Evolutionary conservation across 2,888 invertebrate genomes (phyloP).

Genomic region (Anticlea derivata): DNA sequence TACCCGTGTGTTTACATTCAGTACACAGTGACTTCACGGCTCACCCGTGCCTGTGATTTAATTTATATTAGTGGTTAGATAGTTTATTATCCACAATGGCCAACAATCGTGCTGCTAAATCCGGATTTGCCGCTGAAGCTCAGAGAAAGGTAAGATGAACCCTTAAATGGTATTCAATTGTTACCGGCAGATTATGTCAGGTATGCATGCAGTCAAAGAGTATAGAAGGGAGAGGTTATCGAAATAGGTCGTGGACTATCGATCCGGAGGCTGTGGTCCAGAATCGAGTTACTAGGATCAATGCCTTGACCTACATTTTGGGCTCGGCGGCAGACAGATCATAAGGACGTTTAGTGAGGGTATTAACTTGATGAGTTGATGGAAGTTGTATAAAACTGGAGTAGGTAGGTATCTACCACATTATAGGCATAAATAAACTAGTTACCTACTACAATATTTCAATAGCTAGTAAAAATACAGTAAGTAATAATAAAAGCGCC

Average conservation of each 20-base stretch:
- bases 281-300: constrained; percentile 67
- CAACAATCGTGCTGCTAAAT: constrained; percentile 92
- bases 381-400: too few species aligned
- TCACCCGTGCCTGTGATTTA: constrained; percentile 74
- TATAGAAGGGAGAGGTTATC: constrained; percentile 40
- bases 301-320: constrained; percentile 72
- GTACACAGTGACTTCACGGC: constrained; percentile 72
- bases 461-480: too few species aligned
- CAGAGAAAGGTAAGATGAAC: constrained; percentile 92
- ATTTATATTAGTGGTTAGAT: constrained; percentile 58
- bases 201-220: constrained; percentile 10
- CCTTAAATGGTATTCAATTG: constrained; percentile 24
- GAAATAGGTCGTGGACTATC: constrained; percentile 58
- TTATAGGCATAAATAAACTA: too few species aligned
- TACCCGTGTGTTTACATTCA: constrained; percentile 75
- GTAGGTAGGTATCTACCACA: too few species aligned
- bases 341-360: constrained; percentile 10
- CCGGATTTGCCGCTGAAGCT: constrained; percentile 98
- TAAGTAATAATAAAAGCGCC: constrained; percentile 22
- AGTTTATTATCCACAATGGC: constrained; percentile 85
- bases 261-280: constrained; percentile 78
- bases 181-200: constrained; percentile 15
- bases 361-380: not conserved
- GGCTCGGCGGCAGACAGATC: constrained; percentile 26
- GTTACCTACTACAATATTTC: too few species aligned